Base-by-base conservation (phyloP, 2,113 vertebrate genomes). In the Mus spicilegus region DNA sequence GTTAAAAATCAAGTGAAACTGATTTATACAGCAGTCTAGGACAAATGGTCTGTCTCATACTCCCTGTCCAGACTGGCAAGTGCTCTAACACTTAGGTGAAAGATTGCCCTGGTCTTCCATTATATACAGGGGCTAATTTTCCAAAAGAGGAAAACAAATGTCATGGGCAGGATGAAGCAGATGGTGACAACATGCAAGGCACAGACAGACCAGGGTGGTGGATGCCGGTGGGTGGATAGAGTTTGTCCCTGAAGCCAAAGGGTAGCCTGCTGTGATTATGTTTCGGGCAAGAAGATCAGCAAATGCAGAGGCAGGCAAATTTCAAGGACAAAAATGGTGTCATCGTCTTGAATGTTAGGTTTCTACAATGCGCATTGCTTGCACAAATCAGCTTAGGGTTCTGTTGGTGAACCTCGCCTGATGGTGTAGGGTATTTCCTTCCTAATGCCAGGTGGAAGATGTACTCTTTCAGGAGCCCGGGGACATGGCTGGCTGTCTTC, bases 271-370 rank as follows among this genome's bases (percentile, higher is more conserved):
- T 36, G 11, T 42, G 9, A 61, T 28, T 51, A 54, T 28, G 56
- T 89, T 93, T 90, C 94, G 93, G 67, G 72, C 33, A 92, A 39
- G 8, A n/a, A 51, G 84, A 90, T 67, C 7, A 58, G 82, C 51
- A 87, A 94, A 63, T 92, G 26, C 63, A 86, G 90, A 95, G 67
- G 30, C 24, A 86, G 36, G 67, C 85, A 96, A 81, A 28, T 94
- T 87, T n/a, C 89, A 95, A 33, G 70, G 95, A 95, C 78, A 94
- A 16, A 96, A 90, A 94, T 89, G 81, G 39, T 86, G 10, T 63
- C 87, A 91, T 67, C 63, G 33, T 73, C 81, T 93, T 75, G 61
- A 70, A 72, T 89, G 92, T 87, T 89, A 89, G 51, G 67, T 89
- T 94, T 91, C 75, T 82, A 89, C 85, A 85, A 94, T 91, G 19